A percentile compares a stretch with the other conserved stretches of the same genome.
These are phyloP conservation scores for Ommatoiulus sabulosus DNA, from an alignment of 2,888 invertebrate genomes.

Conservation along the genomic window DNA sequence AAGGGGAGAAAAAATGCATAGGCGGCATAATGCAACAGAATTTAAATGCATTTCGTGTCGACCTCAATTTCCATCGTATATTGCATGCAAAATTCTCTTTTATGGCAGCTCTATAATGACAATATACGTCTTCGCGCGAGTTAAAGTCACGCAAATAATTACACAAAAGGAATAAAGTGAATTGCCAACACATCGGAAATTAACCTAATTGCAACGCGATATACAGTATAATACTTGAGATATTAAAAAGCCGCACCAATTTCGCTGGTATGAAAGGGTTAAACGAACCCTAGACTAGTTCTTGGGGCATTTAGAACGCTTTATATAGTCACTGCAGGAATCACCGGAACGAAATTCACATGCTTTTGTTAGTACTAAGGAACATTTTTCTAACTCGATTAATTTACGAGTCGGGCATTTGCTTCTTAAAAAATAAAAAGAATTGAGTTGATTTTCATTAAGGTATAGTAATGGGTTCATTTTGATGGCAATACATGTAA, in stretches of 20 bases:
- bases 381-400: neutral
- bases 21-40: neutral
- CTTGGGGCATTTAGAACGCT: neutral
- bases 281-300: neutral
- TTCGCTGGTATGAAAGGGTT: neutral
- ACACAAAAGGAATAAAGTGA: neutral
- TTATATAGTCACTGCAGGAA: neutral
- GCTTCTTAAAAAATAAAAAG: too few relatives aligned
- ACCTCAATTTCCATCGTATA: neutral
- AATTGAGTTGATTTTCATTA: neutral
- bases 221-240: too few relatives aligned
- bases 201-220: neutral
- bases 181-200: neutral
- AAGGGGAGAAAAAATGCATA: neutral
- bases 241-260: neutral
- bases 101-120: neutral
- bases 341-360: neutral
- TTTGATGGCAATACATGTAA: neutral
- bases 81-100: slow-evolving; percentile 1
- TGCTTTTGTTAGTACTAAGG: neutral
- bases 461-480: neutral
- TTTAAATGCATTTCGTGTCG: neutral
- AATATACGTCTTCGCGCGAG: neutral
- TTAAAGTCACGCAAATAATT: slow-evolving; percentile 43
- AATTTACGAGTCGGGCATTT: too few relatives aligned